phyloP scores from a whole-genome alignment of 2,888 invertebrate species.

The Euzophera pinguis region DNA sequence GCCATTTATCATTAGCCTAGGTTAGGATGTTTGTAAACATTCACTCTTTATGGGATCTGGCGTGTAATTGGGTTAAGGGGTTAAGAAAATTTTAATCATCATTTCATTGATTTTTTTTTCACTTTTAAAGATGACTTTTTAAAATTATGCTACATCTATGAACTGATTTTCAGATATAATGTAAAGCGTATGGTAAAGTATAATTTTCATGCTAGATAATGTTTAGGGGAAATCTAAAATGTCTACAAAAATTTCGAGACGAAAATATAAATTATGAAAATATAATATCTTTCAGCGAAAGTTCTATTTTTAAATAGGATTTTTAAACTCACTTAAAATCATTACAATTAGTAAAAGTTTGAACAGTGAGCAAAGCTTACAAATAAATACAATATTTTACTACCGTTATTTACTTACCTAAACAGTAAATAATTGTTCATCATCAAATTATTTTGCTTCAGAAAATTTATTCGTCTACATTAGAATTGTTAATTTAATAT shows the following conservation, averaged over 20 bases:
- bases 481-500: slow-evolving; percentile 1
- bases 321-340: too few relatives aligned
- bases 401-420: neutral
- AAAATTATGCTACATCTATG: too few relatives aligned
- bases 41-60: slow-evolving; percentile 47
- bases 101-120: neutral
- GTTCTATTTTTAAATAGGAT: too few relatives aligned
- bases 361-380: neutral
- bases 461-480: neutral
- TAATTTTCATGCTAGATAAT: too few relatives aligned
- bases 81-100: slow-evolving; percentile 16
- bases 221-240: too few relatives aligned
- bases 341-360: too few relatives aligned
- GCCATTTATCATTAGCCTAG: slow-evolving; percentile 79
- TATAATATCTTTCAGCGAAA: too few relatives aligned
- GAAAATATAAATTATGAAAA: too few relatives aligned
- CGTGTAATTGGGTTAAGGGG: slow-evolving; percentile 52
- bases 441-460: slow-evolving; percentile 14
- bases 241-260: too few relatives aligned
- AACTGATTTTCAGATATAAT: too few relatives aligned
- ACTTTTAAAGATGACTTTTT: too few relatives aligned
- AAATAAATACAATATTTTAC: neutral
- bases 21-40: slow-evolving; percentile 80
- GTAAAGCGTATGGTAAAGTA: too few relatives aligned
- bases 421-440: slow-evolving; percentile 4